Percentiles rank a stretch among this genome's conserved stretches.
These are phyloP conservation scores for Pelobates cultripes DNA, from an alignment of 2,797 vertebrate genomes.

Conservation along the genomic window DNA sequence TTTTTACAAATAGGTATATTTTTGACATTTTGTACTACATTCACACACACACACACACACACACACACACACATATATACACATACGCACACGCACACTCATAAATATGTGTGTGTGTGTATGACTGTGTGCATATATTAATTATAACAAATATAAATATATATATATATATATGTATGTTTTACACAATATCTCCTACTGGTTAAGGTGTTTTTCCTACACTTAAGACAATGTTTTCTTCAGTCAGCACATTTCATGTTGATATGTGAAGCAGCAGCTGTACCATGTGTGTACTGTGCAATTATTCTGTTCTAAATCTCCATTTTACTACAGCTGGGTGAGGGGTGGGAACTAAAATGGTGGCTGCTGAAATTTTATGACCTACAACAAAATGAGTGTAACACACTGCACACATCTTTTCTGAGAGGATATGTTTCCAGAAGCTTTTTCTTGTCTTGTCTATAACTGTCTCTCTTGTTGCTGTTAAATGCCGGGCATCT, in stretches of 20 bases:
- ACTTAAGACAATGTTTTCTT: neutral
- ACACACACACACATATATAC: no score
- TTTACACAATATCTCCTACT: no score
- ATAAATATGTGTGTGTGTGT: neutral
- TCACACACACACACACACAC: no score
- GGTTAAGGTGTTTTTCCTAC: no score
- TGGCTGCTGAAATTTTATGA: constrained; percentile 61
- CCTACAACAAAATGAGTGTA: constrained; percentile 26
- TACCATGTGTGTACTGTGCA: constrained; percentile 46
- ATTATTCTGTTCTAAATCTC: constrained; percentile 62
- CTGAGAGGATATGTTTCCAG: neutral
- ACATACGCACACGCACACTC: no score
- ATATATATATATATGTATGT: no score
- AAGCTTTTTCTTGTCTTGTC: neutral
- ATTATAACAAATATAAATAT: no score
- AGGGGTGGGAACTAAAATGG: constrained; percentile 67
- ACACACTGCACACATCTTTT: constrained; percentile 45
- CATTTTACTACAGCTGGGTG: constrained; percentile 65
- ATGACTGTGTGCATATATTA: neutral
- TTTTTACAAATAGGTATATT: no score
- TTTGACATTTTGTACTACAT: no score
- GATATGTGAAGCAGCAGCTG: constrained; percentile 44
- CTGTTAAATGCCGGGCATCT: no score
- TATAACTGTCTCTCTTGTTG: no score
- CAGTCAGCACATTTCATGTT: constrained; percentile 37